These are phyloP conservation scores for Rhagium mordax DNA, from an alignment of 2,888 invertebrate genomes.

Conservation along the genomic window DNA sequence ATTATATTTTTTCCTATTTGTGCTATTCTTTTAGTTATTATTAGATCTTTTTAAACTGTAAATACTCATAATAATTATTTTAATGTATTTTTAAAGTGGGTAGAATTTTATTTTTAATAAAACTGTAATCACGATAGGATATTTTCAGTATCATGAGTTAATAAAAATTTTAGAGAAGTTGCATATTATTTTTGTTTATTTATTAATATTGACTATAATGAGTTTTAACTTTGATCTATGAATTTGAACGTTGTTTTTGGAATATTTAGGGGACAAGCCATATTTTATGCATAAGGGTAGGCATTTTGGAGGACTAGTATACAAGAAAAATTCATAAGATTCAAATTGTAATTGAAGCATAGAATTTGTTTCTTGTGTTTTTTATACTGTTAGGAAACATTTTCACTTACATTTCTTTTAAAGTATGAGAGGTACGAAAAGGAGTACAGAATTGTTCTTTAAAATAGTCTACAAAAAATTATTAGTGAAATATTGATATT, in stretches of 20 bases:
- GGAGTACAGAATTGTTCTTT: too few species aligned
- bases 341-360: too few species aligned
- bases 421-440: too few species aligned
- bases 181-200: background rate
- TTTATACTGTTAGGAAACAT: too few species aligned
- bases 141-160: background rate
- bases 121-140: slow-evolving; percentile 16
- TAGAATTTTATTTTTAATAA: slow-evolving; percentile 16
- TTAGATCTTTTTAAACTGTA: background rate
- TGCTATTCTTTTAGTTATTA: background rate
- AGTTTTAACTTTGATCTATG: background rate
- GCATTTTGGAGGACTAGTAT: too few species aligned
- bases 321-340: too few species aligned
- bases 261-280: background rate
- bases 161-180: slow-evolving; percentile 22
- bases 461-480: too few species aligned
- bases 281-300: background rate
- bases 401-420: too few species aligned
- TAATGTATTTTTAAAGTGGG: slow-evolving; percentile 22
- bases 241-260: background rate
- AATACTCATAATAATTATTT: slow-evolving; percentile 18
- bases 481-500: too few species aligned
- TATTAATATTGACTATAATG: background rate
- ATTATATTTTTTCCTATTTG: background rate
- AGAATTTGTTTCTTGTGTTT: too few species aligned